phyloP scores from a whole-genome alignment of 2,888 invertebrate genomes.

The Pristionchus maxplancki region DNA sequence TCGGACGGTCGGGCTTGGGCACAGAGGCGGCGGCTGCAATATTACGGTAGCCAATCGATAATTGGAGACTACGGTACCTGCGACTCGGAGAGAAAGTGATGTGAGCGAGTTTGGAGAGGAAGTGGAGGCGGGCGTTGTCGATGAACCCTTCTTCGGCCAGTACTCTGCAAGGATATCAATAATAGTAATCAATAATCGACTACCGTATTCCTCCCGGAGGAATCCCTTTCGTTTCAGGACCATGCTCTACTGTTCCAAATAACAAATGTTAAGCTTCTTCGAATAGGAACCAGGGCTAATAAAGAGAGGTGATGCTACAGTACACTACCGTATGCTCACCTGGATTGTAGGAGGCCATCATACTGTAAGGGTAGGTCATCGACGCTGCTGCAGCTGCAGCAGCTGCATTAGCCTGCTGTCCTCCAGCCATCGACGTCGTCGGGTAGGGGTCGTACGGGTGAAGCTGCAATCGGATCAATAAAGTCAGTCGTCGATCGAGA shows the following conservation, averaged over 20 bases:
- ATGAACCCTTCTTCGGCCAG: slow-evolving; percentile 35
- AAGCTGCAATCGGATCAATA: slow-evolving; percentile 20
- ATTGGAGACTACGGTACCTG: background rate
- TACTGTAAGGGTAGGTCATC: background rate
- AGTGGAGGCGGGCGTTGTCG: slow-evolving; percentile 6
- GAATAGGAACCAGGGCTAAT: too few relatives aligned
- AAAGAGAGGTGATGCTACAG: too few relatives aligned
- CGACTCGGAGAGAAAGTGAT: slow-evolving; percentile 25
- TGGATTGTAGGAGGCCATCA: slow-evolving; percentile 22
- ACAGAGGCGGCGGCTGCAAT: slow-evolving; percentile 23
- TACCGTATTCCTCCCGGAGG: background rate
- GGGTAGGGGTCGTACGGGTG: slow-evolving; percentile 47
- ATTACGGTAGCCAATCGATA: background rate
- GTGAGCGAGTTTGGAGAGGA: slow-evolving; percentile 23
- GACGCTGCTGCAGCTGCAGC: background rate
- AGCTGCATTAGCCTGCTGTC: background rate
- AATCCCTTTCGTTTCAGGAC: too few relatives aligned
- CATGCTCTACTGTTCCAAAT: too few relatives aligned
- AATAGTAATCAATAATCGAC: background rate
- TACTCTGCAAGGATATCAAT: background rate
- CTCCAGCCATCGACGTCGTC: slow-evolving; percentile 46
- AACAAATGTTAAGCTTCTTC: too few relatives aligned
- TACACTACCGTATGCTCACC: slow-evolving; percentile 4
- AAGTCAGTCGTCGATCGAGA: background rate
- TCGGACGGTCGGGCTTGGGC: slow-evolving; percentile 25